Conservation (phyloP, 2,113 vertebrate genomes). For the Abramis brama region DNA sequence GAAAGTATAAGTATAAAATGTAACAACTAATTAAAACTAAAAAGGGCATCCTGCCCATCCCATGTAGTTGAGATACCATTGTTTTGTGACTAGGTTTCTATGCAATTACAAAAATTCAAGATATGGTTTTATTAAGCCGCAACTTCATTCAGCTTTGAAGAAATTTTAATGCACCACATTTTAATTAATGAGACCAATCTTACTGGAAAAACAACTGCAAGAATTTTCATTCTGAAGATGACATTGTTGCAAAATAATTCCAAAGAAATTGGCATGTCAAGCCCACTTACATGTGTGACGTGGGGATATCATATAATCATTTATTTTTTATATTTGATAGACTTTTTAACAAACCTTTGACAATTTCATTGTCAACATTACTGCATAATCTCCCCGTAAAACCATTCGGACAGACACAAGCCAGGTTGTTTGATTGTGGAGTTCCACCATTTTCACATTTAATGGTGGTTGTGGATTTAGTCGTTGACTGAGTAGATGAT, state of each 20-base stretch:
- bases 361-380: background rate
- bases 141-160: background rate
- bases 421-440: background rate
- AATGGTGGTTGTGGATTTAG: background rate
- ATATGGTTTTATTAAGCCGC: background rate
- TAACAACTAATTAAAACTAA: background rate
- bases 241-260: background rate
- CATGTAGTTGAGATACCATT: background rate
- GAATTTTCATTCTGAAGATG: background rate
- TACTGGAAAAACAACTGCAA: background rate
- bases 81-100: background rate
- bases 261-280: background rate
- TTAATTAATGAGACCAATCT: background rate
- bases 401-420: constrained; percentile 24
- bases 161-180: background rate
- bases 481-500: background rate
- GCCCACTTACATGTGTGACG: background rate
- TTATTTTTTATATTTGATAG: background rate
- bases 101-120: background rate
- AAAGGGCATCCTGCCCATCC: background rate
- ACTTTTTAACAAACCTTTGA: constrained; percentile 38
- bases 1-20: background rate
- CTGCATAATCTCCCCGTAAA: constrained; percentile 31
- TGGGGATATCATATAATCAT: background rate
- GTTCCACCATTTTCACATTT: constrained; percentile 52